Evolutionary conservation across 1,140 invertebrate species (phyloP).

Genomic region (Dryas iulia): DNA sequence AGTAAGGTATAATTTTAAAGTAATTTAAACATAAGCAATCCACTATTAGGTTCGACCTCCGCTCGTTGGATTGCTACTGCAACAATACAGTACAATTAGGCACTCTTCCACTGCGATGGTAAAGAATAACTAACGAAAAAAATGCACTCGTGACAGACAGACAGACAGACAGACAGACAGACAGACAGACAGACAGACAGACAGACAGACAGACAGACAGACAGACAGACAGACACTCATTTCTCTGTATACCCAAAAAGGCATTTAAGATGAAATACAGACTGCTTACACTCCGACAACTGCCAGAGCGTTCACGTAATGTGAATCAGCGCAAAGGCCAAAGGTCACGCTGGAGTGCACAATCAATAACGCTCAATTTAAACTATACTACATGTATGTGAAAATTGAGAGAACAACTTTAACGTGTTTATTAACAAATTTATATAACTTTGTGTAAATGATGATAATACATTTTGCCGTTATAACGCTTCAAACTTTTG

Average conservation of each 20-base stretch:
- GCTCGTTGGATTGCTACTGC: too few species aligned
- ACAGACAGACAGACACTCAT: too few species aligned
- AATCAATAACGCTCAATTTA: conserved; percentile 30
- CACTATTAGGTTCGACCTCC: too few species aligned
- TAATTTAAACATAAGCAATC: too few species aligned
- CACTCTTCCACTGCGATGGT: too few species aligned
- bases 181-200: too few species aligned
- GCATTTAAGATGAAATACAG: background rate
- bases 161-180: too few species aligned
- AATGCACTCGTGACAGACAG: too few species aligned
- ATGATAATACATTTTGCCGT: background rate
- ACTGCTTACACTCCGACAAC: background rate
- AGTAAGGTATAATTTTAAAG: too few species aligned
- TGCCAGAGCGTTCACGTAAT: background rate
- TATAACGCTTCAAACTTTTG: background rate
- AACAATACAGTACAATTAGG: too few species aligned
- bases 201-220: too few species aligned
- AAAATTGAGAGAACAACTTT: background rate
- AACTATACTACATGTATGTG: background rate
- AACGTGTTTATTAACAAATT: background rate
- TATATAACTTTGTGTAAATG: background rate
- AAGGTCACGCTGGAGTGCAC: conserved; percentile 23
- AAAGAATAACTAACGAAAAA: too few species aligned
- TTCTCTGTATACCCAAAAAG: background rate
- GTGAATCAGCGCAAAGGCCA: conserved; percentile 34